A percentile compares a stretch with the other conserved stretches of the same genome.
phyloP scores from a whole-genome alignment of 2,888 invertebrate genomes.

The Apamea monoglypha region DNA sequence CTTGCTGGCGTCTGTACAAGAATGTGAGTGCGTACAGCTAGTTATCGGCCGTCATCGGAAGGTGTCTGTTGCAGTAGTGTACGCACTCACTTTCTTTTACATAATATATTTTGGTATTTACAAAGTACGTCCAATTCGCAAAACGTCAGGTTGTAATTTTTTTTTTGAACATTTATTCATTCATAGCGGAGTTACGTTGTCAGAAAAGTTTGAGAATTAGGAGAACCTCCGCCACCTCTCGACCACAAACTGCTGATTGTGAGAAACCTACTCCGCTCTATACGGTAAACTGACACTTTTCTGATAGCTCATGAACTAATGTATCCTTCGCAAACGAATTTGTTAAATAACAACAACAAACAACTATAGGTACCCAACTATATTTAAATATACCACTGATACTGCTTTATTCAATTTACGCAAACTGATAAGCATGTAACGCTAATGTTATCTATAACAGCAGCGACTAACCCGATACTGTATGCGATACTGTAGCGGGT shows the following conservation, averaged over 20 bases:
- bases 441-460: conserved; percentile 39
- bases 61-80: neutral
- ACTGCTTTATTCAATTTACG: conserved; percentile 24
- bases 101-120: neutral
- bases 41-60: neutral
- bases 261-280: neutral
- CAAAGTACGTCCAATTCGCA: neutral
- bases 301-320: neutral
- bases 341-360: neutral
- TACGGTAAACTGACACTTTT: neutral
- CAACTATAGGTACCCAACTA: neutral
- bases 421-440: conserved; percentile 33
- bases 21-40: neutral
- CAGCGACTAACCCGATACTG: conserved; percentile 23
- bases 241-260: too few species aligned
- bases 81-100: neutral
- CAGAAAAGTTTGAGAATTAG: neutral
- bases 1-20: neutral
- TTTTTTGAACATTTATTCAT: neutral
- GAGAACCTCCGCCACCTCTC: too few species aligned
- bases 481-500: conserved; percentile 10
- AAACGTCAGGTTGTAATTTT: neutral
- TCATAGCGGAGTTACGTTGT: neutral
- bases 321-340: neutral
- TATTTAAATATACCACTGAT: conserved; percentile 25